Base-by-base conservation (phyloP, 2,797 vertebrate genomes). In the Odontamblyopus lacepedii region DNA sequence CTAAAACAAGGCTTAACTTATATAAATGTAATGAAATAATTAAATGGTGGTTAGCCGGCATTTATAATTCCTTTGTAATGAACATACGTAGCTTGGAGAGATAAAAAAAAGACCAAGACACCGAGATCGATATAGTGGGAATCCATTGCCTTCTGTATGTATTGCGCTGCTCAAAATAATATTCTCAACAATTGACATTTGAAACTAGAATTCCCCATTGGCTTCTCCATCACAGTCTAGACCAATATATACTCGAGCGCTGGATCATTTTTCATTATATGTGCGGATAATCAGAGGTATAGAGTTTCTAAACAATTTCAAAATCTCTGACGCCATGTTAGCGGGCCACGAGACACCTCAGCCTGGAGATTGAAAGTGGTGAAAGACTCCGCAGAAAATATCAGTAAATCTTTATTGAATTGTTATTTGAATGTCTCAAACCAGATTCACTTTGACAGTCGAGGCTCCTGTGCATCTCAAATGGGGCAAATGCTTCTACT, bases 211-310 rank as follows among this genome's bases (percentile, higher is more conserved):
- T 74, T 76, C 61, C 55, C 67, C 57, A 26, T 41, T 53, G 53
- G 70, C 69, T 79, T 79, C 41, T 78, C 50, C 48, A 35, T 69
- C 73, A 29, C 63, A 75, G 79, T 82, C 74, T 82, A 75, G 78
- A 81, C 72, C 0, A 71, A 38, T 69, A 76, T 78, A 55, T 55
- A 76, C 59, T 79, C 56, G 2, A 67, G 48, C 1, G 15, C 38
- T 78, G 7, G 76, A 70, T 83, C 66, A 61, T 67, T 53, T 85
- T 71, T 71, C 73, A 59, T 53, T 29, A 59, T 38, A 59, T 78
- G 59, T 78, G 57, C 41, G 55, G 26, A 63, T 51, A 59, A 16
- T 62, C 7, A 71, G 19, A 51, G 72, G 64, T 66, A 60, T 60
- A 64, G 18, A 44, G 61, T 78, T 41, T 32, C 27, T 12, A 41